Base-by-base conservation (phyloP, 2,113 vertebrate species). In the Myocastor coypus region DNA sequence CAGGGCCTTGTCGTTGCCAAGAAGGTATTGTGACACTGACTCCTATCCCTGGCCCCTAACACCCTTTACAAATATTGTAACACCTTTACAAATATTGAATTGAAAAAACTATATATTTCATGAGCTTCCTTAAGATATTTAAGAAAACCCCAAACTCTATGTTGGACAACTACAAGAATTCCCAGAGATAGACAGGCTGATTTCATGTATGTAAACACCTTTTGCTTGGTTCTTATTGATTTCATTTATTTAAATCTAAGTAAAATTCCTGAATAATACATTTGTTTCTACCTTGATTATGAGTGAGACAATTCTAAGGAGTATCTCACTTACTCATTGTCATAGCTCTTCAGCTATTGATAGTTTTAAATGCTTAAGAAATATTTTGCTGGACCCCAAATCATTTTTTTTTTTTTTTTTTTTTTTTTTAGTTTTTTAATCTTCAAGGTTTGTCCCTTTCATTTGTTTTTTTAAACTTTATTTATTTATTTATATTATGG, bases 311-410 rank as follows among this genome's bases (percentile, higher is more conserved):
- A 59, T 80, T 46, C 20, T 52, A 17, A 32, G 26, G 32, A 63
- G 4, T 66, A 63, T 69, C 80, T 71, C 26, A 55, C 40, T 40
- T 52, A 88, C 34, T 92, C 87, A 50, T 28, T 93, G 20, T 69
- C 22, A 5, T 89, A 42, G 66, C 30, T 78, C 22, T 46, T 96
- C 32, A 63, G 26, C 63, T 78, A 84, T 6, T 89, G 81, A 40
- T n/a, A 3, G 34, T 68, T 87, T 87, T 50, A 37, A 52, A 14
- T 92, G 68, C 78, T 94, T 82, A 82, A 88, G 91, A 50, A 94
- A 90, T 61, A 73, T 63, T 94, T 94, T 96, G 42, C 83, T 94
- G 16, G 22, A 83, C 59, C 59, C n/a, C 50, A 96, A 71, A 55
- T 95, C 68, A 64, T 96, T 10, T 4, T 73, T 50, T n/a, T n/a